These are phyloP conservation scores for Sisyra terminalis DNA, from an alignment of 2,888 invertebrate species.

Conservation along the genomic window DNA sequence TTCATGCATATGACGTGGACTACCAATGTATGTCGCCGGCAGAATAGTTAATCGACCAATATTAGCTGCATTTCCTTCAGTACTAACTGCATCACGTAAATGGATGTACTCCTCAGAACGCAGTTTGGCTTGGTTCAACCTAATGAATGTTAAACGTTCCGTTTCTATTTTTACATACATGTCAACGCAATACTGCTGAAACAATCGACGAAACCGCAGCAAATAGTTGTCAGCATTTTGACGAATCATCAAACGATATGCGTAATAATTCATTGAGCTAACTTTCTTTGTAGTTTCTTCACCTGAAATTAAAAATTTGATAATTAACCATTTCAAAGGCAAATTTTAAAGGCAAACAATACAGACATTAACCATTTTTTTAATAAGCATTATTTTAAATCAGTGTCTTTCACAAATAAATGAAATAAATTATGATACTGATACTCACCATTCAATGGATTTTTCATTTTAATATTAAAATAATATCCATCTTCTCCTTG, in stretches of 20 bases:
- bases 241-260: conserved; percentile 18
- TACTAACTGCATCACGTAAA: conserved; percentile 16
- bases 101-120: conserved; percentile 20
- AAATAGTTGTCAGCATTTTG: conserved; percentile 16
- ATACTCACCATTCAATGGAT: conserved; percentile 8
- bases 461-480: conserved; percentile 10
- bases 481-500: conserved; percentile 14
- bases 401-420: conserved; percentile 9
- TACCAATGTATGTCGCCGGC: conserved; percentile 16
- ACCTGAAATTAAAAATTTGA: conserved; percentile 3
- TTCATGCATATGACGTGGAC: conserved; percentile 17
- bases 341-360: conserved; percentile 10
- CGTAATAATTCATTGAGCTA: conserved; percentile 15
- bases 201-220: conserved; percentile 16
- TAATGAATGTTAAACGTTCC: conserved; percentile 19
- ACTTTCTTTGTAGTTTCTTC: conserved; percentile 16
- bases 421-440: conserved; percentile 11
- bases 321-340: neutral
- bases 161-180: conserved; percentile 24
- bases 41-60: conserved; percentile 17
- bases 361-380: conserved; percentile 9
- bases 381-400: conserved; percentile 1
- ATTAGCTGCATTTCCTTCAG: conserved; percentile 13
- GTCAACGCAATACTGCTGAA: conserved; percentile 22
- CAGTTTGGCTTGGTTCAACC: conserved; percentile 18